phyloP scores from a whole-genome alignment of 2,797 vertebrate genomes.

The Neostethus bicornis region DNA sequence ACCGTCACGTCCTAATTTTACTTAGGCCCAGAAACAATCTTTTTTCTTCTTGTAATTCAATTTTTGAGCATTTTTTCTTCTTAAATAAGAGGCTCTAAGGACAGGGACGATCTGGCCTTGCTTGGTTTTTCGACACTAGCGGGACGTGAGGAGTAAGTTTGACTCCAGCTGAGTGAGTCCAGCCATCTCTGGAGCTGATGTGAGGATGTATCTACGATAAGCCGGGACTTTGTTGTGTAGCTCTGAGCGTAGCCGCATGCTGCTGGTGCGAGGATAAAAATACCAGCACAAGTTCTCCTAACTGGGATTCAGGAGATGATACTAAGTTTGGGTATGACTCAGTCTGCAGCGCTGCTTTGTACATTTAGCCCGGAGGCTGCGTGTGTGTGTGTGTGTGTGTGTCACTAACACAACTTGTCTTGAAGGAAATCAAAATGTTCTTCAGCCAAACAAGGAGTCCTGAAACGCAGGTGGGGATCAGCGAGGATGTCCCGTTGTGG shows the following conservation, averaged over 20 bases:
- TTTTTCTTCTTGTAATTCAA: too few relatives aligned
- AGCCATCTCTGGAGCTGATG: conserved; percentile 66
- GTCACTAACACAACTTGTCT: conserved; percentile 25
- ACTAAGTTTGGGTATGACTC: conserved; percentile 82
- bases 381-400: conserved; percentile 38
- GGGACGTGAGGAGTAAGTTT: conserved; percentile 70
- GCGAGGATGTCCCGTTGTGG: conserved; percentile 27
- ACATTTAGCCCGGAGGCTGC: conserved; percentile 51
- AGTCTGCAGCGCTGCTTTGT: conserved; percentile 69
- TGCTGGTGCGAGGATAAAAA: conserved; percentile 70
- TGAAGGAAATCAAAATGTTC: not conserved
- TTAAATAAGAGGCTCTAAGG: too few relatives aligned
- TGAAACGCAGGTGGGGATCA: conserved; percentile 16
- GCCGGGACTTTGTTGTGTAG: conserved; percentile 42
- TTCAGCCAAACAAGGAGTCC: not conserved
- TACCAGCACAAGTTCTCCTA: conserved; percentile 71
- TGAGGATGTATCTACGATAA: conserved; percentile 21
- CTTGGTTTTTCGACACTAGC: too few relatives aligned
- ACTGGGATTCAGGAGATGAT: conserved; percentile 71
- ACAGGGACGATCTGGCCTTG: too few relatives aligned
- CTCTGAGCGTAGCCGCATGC: conserved; percentile 44
- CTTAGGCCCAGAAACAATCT: too few relatives aligned
- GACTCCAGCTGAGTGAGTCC: conserved; percentile 56
- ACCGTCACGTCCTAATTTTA: too few relatives aligned
- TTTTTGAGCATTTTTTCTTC: too few relatives aligned